phyloP scores from a whole-genome alignment of 2,113 vertebrate species.

The Meleagris gallopavo region DNA sequence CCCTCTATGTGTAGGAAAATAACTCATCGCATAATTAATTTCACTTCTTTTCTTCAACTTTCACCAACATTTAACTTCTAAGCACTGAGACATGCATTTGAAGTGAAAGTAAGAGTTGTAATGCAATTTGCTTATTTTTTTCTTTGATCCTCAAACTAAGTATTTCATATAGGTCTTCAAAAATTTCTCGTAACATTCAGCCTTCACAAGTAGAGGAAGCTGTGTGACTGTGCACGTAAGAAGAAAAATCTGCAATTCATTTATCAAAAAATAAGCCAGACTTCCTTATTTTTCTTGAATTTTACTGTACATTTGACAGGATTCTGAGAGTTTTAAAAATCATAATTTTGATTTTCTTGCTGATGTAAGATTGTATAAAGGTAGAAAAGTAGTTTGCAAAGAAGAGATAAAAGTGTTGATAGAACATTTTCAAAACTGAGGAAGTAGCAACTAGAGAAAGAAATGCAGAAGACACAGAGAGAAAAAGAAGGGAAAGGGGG shows the following conservation, averaged over 20 bases:
- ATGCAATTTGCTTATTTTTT: background rate
- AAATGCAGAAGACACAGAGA: background rate
- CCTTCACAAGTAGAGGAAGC: background rate
- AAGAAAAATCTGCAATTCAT: background rate
- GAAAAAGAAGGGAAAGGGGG: too few relatives aligned
- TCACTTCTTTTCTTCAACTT: background rate
- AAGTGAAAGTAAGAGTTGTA: background rate
- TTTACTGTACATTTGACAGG: background rate
- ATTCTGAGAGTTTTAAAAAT: background rate
- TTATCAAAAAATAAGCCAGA: background rate
- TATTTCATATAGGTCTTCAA: background rate
- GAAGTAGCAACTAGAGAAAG: background rate
- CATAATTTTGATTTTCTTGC: background rate
- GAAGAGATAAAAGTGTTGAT: background rate
- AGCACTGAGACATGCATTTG: background rate
- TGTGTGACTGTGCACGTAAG: background rate
- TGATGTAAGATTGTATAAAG: constrained; percentile 3
- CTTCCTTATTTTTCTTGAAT: background rate
- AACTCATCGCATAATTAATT: background rate
- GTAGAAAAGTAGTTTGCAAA: background rate
- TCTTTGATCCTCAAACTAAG: background rate
- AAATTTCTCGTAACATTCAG: background rate
- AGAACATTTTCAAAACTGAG: background rate
- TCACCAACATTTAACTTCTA: background rate
- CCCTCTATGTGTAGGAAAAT: background rate